Percentiles rank a stretch among this genome's conserved stretches.
Evolutionary conservation across 2,888 invertebrate genomes (phyloP).

Genomic region (Agapostemon virescens): DNA sequence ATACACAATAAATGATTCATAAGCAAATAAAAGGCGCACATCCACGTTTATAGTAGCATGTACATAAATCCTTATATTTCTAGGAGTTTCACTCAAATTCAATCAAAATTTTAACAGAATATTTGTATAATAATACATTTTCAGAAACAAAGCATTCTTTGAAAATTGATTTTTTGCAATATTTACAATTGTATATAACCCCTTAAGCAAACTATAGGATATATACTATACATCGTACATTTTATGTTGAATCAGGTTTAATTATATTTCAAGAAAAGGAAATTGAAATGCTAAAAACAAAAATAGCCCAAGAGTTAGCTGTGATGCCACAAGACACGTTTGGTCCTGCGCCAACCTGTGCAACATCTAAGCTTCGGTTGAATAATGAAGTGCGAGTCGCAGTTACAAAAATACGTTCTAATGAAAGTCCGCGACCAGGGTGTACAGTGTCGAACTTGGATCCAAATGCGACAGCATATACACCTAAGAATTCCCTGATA

Average conservation of each 20-base stretch:
- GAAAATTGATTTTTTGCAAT: not conserved
- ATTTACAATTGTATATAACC: not conserved
- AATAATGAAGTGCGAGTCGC: conserved; percentile 77
- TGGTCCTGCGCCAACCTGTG: conserved; percentile 82
- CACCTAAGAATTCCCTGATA: conserved; percentile 88
- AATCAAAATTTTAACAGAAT: not conserved
- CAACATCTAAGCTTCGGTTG: conserved; percentile 84
- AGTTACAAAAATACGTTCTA: conserved; percentile 76
- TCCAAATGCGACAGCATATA: conserved; percentile 95
- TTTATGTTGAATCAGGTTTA: conserved; percentile 83
- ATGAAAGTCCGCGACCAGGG: conserved; percentile 79
- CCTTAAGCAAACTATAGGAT: not conserved
- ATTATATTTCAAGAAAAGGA: conserved; percentile 94
- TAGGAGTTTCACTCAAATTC: not conserved
- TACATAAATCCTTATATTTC: no score
- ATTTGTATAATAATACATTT: no score
- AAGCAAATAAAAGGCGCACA: not conserved
- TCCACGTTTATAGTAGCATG: not conserved
- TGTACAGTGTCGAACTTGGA: conserved; percentile 85
- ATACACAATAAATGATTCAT: not conserved
- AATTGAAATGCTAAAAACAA: conserved; percentile 93
- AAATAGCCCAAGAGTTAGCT: conserved; percentile 95
- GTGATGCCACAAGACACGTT: conserved; percentile 91
- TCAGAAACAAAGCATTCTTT: no score
- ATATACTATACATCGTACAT: conserved; percentile 25